Evolutionary conservation across 1,140 invertebrate species (phyloP).

Genomic region (Micrasema minimum): DNA sequence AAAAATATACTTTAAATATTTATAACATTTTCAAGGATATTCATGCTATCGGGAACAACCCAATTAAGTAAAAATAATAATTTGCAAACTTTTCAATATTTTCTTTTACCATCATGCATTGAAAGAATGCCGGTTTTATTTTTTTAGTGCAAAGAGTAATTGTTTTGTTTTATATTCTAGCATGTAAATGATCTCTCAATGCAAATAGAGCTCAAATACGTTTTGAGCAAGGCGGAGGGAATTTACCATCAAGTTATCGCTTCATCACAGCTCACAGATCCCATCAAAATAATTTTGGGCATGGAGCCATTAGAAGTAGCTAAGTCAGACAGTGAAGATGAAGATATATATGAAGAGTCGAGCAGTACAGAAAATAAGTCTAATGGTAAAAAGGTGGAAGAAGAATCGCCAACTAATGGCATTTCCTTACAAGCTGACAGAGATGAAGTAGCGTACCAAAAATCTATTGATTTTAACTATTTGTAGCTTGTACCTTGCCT

Average conservation of each 20-base stretch:
- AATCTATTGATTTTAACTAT: slow-evolving; percentile 66
- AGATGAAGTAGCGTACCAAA: slow-evolving; percentile 68
- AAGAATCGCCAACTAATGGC: slow-evolving; percentile 40
- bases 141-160: no score
- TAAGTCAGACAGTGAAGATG: slow-evolving; percentile 49
- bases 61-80: no score
- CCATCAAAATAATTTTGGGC: slow-evolving; percentile 75
- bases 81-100: no score
- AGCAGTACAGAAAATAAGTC: slow-evolving; percentile 50
- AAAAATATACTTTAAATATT: no score
- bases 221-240: slow-evolving; percentile 86
- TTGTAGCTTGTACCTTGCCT: slow-evolving; percentile 54
- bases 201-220: slow-evolving; percentile 82
- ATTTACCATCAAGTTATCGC: slow-evolving; percentile 86
- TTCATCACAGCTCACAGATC: slow-evolving; percentile 74
- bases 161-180: slow-evolving; percentile 76
- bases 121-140: no score
- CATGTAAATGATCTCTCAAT: slow-evolving; percentile 93
- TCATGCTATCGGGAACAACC: no score
- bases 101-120: no score
- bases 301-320: slow-evolving; percentile 60
- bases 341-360: slow-evolving; percentile 41
- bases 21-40: no score
- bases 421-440: slow-evolving; percentile 53
- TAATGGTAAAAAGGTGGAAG: slow-evolving; percentile 15